Evolutionary conservation across 2,888 invertebrate genomes (phyloP).

Genomic region (Odontocerum albicorne): DNA sequence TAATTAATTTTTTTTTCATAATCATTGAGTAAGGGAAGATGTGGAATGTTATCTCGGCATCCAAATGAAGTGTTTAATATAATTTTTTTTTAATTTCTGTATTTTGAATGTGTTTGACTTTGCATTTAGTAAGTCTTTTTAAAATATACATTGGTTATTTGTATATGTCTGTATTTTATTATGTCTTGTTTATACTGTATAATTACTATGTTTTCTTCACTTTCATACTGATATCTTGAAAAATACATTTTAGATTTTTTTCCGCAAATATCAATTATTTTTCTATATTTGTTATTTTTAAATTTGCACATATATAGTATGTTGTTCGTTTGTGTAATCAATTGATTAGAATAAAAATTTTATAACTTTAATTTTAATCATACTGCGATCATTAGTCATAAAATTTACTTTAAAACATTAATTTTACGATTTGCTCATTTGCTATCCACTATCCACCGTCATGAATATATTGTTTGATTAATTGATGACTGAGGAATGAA

Average conservation of each 20-base stretch:
- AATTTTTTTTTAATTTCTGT: conserved; percentile 36
- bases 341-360: too few relatives aligned
- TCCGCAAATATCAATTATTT: neutral
- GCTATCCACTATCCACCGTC: too few relatives aligned
- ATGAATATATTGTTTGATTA: too few relatives aligned
- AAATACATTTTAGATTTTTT: neutral
- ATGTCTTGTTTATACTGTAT: conserved; percentile 36
- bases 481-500: too few relatives aligned
- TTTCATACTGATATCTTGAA: neutral
- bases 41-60: conserved; percentile 36
- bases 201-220: conserved; percentile 11
- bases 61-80: conserved; percentile 44
- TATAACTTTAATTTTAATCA: too few relatives aligned
- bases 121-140: conserved; percentile 38
- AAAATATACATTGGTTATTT: conserved; percentile 42
- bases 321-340: too few relatives aligned
- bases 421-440: too few relatives aligned
- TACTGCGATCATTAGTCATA: too few relatives aligned
- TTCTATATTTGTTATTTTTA: conserved; percentile 8
- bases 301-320: too few relatives aligned
- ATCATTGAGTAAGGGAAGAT: neutral
- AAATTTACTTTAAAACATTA: too few relatives aligned
- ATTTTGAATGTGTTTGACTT: conserved; percentile 36
- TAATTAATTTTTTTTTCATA: too few relatives aligned
- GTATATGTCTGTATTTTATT: conserved; percentile 52